A percentile compares a stretch with the other conserved stretches of the same genome.
Conservation (phyloP, 2,888 invertebrate genomes). For the Cylindroiulus punctatus region DNA sequence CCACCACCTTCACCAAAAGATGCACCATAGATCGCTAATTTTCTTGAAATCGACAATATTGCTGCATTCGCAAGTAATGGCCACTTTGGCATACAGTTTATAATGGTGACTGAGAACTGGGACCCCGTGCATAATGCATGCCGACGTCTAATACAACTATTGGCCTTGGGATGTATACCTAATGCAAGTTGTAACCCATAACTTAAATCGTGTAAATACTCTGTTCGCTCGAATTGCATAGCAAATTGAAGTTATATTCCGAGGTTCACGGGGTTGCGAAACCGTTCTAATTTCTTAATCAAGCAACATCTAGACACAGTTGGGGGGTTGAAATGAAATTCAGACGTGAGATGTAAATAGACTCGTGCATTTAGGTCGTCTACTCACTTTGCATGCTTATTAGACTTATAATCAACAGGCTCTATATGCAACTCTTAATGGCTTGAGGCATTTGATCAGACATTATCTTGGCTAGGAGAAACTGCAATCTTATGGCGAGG, state of each 20-base stretch:
- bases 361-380: neutral
- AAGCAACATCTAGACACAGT: neutral
- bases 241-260: conserved; percentile 9
- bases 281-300: conserved; percentile 22
- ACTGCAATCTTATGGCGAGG: neutral
- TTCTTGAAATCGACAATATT: no score
- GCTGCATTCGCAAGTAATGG: no score
- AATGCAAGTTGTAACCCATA: neutral
- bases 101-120: neutral
- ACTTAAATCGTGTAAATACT: neutral
- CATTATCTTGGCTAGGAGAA: neutral
- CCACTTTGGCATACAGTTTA: no score
- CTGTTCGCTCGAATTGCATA: conserved; percentile 19
- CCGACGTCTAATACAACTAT: neutral
- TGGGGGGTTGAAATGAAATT: conserved; percentile 35
- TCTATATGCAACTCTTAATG: neutral
- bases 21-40: no score
- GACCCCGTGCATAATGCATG: neutral
- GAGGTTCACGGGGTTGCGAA: conserved; percentile 8
- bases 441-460: neutral
- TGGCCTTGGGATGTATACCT: neutral
- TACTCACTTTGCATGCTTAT: conserved; percentile 11
- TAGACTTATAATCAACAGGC: neutral
- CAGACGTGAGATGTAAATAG: neutral
- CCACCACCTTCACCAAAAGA: no score